Percentiles rank a stretch among this genome's conserved stretches.
phyloP scores from a whole-genome alignment of 2,113 vertebrate genomes.

The Ardeotis arabs region DNA sequence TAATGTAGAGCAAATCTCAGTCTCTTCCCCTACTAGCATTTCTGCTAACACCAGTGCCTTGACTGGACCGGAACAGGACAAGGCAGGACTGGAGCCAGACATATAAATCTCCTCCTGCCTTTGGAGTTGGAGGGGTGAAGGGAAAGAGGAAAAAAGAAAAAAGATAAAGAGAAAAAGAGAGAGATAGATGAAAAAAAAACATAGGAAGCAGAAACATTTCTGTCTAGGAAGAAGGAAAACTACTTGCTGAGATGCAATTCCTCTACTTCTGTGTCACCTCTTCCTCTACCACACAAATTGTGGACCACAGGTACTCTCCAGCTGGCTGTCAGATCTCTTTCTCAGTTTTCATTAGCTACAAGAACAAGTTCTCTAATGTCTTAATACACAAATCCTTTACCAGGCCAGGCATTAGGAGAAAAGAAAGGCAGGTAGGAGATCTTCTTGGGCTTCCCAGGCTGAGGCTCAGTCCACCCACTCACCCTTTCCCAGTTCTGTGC shows the following conservation, averaged over 20 bases:
- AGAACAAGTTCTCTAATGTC: background rate
- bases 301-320: background rate
- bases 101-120: background rate
- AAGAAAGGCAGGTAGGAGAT: background rate
- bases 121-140: background rate
- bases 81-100: background rate
- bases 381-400: background rate
- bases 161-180: background rate
- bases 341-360: background rate
- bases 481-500: background rate
- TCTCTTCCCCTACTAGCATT: background rate
- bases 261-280: background rate
- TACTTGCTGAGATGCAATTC: background rate
- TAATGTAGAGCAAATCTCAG: background rate
- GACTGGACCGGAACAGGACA: background rate
- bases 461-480: background rate
- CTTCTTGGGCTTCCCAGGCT: background rate
- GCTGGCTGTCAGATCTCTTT: background rate
- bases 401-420: background rate
- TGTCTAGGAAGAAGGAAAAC: background rate
- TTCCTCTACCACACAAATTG: background rate
- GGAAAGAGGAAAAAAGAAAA: rapidly evolving
- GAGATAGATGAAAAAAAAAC: background rate
- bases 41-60: background rate
- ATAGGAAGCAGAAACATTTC: background rate